Conservation (phyloP, 2,797 vertebrate species). For the Astyanax mexicanus region DNA sequence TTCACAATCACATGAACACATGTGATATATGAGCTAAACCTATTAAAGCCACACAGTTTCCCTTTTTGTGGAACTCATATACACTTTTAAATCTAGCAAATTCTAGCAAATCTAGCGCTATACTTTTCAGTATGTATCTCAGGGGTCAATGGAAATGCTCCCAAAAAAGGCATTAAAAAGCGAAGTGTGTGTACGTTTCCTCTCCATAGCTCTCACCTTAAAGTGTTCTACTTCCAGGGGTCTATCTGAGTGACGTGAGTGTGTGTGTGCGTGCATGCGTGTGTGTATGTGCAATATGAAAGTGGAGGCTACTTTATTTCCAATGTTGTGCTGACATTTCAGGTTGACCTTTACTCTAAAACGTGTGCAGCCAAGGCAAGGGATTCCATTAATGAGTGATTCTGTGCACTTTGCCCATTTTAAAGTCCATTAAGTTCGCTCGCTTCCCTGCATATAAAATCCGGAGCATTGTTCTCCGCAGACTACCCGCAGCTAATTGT, state of each 20-base stretch:
- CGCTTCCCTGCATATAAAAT: constrained; percentile 82
- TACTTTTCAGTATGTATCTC: no score
- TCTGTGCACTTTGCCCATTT: constrained; percentile 82
- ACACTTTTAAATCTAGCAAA: no score
- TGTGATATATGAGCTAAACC: no score
- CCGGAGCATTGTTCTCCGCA: constrained; percentile 74
- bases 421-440: constrained; percentile 88
- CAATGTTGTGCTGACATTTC: constrained; percentile 80
- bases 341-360: constrained; percentile 83
- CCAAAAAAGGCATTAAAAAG: no score
- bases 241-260: constrained; percentile 18
- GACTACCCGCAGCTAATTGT: constrained; percentile 79
- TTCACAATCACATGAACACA: no score
- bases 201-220: constrained; percentile 16
- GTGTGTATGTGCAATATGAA: constrained; percentile 64
- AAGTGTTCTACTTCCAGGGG: constrained; percentile 18
- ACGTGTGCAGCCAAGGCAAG: constrained; percentile 59
- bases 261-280: constrained; percentile 20
- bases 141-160: neutral
- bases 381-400: constrained; percentile 84
- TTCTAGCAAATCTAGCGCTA: no score
- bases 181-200: neutral
- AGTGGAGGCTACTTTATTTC: constrained; percentile 73
- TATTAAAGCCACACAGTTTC: no score
- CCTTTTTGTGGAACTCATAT: no score